A percentile compares a stretch with the other conserved stretches of the same genome.
Evolutionary conservation across 2,113 vertebrate species (phyloP).

Genomic region (Proterorhinus semilunaris): DNA sequence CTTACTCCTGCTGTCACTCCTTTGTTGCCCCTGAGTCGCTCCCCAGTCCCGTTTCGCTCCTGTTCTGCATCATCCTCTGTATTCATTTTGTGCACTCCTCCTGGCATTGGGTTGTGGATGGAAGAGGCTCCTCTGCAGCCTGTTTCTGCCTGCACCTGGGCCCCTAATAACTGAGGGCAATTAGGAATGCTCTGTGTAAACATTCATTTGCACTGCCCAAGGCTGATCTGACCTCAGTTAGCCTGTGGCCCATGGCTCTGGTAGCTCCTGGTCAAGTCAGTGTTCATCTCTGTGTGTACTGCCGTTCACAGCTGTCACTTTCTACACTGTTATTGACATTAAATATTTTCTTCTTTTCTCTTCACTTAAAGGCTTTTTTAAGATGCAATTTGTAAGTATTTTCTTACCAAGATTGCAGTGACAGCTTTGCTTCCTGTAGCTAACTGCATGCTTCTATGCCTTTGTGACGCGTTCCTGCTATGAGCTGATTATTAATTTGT

Average conservation of each 20-base stretch:
- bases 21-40: not conserved
- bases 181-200: conserved; percentile 73
- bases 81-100: conserved; percentile 4
- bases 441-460: conserved; percentile 51
- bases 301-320: conserved; percentile 23
- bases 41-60: no score
- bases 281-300: conserved; percentile 61
- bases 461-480: not conserved
- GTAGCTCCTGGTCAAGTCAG: conserved; percentile 63
- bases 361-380: conserved; percentile 55
- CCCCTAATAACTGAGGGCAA: conserved; percentile 69
- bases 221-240: conserved; percentile 77
- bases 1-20: not conserved
- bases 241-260: conserved; percentile 56
- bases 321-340: conserved; percentile 32
- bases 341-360: conserved; percentile 48
- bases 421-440: conserved; percentile 32
- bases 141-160: conserved; percentile 62
- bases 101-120: conserved; percentile 64
- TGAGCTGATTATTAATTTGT: not conserved
- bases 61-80: no score
- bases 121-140: conserved; percentile 58
- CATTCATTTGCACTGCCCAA: conserved; percentile 70
- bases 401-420: conserved; percentile 18
- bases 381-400: conserved; percentile 70